Base-by-base conservation (phyloP, 1,140 invertebrate genomes). In the Ceratitis capitata region DNA sequence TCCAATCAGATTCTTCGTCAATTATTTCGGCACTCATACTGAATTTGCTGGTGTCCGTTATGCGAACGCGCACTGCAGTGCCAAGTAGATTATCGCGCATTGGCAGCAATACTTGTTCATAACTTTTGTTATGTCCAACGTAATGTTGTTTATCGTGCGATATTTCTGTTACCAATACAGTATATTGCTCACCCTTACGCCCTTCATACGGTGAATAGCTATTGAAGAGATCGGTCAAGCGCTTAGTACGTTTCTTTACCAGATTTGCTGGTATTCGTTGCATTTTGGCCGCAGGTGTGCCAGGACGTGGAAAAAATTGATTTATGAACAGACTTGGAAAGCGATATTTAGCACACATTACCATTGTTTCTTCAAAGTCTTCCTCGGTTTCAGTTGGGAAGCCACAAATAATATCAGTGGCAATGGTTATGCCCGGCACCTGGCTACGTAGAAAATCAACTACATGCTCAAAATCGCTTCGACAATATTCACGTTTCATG, bases 361-460 rank as follows among this genome's bases (percentile, higher is more conserved):
- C 91, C 94, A 99, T 93, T 0, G 98, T 99, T 85, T 98, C 95
- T 61, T 97, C 94, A 92, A 99, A 99, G 93, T 99, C 97, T 86
- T 94, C 91, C 29, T 97, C 95, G 0, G 97, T 99, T 94, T 99
- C 99, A 3, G 97, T 99, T 0, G 99, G 99, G 92, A 99, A 99
- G 0, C 98, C 99, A 92, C 98, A 99, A 89, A 99, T 99, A 49
- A 99, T 97, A 92, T 99, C 99, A 0, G 99, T 99, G 0, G 98
- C 98, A 88, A 99, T 98, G 2, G 97, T 99, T 10, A 99, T 94
- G 5, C 95, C 88, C 0, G 89, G 87, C 87, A 92, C 98, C 94
- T 94, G 95, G 86, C 95, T 92, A 87, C 94, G 94, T 3, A 99
- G 92, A 89, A 95, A 98, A 88, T 99, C 94, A 0, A 99, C 97